Evolutionary conservation across 2,797 vertebrate species (phyloP).

Genomic region (Enteromius trimaculatus): DNA sequence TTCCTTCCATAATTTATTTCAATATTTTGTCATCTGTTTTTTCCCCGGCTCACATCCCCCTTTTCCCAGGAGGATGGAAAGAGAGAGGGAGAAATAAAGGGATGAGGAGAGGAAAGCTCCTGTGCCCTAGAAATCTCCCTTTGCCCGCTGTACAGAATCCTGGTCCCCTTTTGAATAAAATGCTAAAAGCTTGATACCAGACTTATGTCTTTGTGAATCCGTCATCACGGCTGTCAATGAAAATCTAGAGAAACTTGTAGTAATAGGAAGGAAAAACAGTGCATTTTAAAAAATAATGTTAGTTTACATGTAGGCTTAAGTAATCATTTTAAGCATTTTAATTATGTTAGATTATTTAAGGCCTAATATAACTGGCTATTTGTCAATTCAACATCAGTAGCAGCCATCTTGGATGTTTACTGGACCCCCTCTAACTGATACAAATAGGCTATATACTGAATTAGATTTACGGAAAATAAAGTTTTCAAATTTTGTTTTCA

Average conservation of each 20-base stretch:
- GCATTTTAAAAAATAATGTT: neutral
- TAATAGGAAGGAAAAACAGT: neutral
- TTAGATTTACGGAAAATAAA: neutral
- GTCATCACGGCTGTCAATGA: neutral
- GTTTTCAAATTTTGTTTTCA: neutral
- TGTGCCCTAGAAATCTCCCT: slow-evolving; percentile 71
- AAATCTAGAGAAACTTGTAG: neutral
- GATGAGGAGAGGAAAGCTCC: slow-evolving; percentile 44
- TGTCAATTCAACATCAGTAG: neutral
- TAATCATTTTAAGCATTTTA: neutral
- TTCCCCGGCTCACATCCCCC: slow-evolving; percentile 63
- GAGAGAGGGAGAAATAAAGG: slow-evolving; percentile 60
- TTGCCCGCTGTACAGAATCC: slow-evolving; percentile 80
- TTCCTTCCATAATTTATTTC: slow-evolving; percentile 58
- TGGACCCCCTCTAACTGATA: neutral
- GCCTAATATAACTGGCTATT: no score
- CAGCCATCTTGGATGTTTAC: neutral
- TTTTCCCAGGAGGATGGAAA: slow-evolving; percentile 67
- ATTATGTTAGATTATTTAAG: neutral
- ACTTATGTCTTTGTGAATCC: slow-evolving; percentile 20
- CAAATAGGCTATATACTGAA: neutral
- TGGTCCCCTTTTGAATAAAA: slow-evolving; percentile 85
- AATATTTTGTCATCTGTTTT: slow-evolving; percentile 43
- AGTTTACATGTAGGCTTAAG: neutral
- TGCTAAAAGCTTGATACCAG: slow-evolving; percentile 69